phyloP scores from a whole-genome alignment of 2,113 vertebrate species.

The Sinocyclocheilus rhinocerous region DNA sequence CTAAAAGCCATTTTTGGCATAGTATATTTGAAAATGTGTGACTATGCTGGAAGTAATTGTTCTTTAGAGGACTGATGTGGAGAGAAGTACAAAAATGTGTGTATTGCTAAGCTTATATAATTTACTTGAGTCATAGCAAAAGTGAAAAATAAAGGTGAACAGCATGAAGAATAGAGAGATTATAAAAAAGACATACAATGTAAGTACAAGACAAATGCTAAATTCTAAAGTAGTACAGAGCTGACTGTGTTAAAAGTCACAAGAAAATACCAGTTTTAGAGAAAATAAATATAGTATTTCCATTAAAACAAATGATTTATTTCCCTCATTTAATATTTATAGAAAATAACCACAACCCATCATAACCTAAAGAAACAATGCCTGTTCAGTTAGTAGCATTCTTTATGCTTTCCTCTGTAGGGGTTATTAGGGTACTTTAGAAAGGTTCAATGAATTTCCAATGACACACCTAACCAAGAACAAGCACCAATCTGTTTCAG shows the following conservation, averaged over 20 bases:
- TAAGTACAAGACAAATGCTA: background rate
- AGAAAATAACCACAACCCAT: slow-evolving; percentile 3
- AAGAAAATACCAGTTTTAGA: background rate
- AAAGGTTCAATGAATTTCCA: slow-evolving; percentile 48
- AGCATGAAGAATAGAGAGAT: background rate
- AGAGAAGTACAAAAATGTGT: background rate
- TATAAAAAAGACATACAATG: background rate
- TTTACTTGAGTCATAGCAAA: background rate
- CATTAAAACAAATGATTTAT: background rate
- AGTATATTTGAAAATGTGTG: background rate
- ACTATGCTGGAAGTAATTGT: background rate
- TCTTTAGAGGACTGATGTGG: background rate
- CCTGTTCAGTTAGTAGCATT: background rate
- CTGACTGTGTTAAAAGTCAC: background rate
- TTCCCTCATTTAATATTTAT: background rate
- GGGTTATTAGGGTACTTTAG: slow-evolving; percentile 32
- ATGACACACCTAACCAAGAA: slow-evolving; percentile 40
- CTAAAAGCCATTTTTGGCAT: background rate
- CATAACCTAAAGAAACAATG: background rate
- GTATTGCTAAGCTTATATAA: background rate
- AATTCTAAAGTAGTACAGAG: background rate
- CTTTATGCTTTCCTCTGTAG: background rate
- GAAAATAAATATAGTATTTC: background rate
- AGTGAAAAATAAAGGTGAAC: background rate
- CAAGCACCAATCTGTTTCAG: slow-evolving; percentile 46